phyloP scores from a whole-genome alignment of 92 coral and sea anemone species.

The Umimayanthus kanabou region DNA sequence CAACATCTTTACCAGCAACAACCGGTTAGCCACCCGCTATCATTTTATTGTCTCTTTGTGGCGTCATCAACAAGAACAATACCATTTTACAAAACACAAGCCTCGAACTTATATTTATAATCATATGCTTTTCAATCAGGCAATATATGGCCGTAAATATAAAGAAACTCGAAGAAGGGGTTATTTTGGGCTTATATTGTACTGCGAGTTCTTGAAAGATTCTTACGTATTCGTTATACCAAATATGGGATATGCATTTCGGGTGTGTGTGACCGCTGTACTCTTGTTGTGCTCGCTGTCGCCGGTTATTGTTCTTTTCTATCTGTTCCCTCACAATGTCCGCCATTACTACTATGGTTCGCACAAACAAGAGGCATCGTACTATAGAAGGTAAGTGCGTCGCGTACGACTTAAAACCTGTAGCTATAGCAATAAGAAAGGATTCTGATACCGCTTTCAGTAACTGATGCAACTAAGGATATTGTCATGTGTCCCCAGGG shows the following conservation, averaged over 20 bases:
- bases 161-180: not conserved
- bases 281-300: slow-evolving; percentile 37
- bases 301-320: slow-evolving; percentile 32
- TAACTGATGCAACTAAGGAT: not conserved
- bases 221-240: not conserved
- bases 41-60: not conserved
- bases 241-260: slow-evolving; percentile 6
- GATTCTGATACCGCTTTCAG: not conserved
- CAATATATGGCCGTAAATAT: not conserved
- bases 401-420: not conserved
- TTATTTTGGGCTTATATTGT: not conserved
- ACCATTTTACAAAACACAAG: not conserved
- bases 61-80: not conserved
- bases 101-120: not conserved
- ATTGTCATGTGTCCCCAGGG: not conserved
- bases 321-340: slow-evolving; percentile 32
- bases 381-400: slow-evolving; percentile 13
- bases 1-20: slow-evolving; percentile 13
- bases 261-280: slow-evolving; percentile 23
- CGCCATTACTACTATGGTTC: slow-evolving; percentile 31
- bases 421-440: not conserved
- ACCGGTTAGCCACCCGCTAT: slow-evolving; percentile 19
- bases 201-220: not conserved
- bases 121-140: not conserved
- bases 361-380: not conserved